Conservation (phyloP, 2,888 invertebrate species). For the Amphimallon solstitiale region DNA sequence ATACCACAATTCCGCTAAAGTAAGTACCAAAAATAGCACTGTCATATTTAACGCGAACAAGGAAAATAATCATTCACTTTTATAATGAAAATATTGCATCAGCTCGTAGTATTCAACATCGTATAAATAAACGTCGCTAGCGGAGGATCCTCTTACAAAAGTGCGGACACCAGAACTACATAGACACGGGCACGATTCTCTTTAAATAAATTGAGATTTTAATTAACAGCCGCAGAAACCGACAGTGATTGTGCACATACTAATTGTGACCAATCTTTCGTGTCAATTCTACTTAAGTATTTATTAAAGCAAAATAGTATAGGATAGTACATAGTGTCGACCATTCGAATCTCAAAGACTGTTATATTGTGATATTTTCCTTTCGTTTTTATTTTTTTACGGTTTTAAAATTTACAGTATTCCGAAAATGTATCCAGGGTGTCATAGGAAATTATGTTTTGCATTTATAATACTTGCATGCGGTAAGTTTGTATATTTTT, state of each 20-base stretch:
- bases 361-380: conserved; percentile 22
- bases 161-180: conserved; percentile 16
- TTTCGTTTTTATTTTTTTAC: conserved; percentile 5
- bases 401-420: conserved; percentile 32
- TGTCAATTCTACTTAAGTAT: too few species aligned
- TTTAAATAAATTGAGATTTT: too few species aligned
- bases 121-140: conserved; percentile 18
- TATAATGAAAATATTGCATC: conserved; percentile 24
- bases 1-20: neutral
- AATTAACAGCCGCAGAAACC: too few species aligned
- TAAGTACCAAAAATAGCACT: conserved; percentile 25
- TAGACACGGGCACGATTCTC: neutral
- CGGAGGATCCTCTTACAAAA: conserved; percentile 1
- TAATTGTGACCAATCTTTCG: too few species aligned
- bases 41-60: conserved; percentile 22
- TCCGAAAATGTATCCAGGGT: conserved; percentile 29
- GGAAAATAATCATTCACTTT: conserved; percentile 15
- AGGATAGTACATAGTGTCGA: conserved; percentile 18
- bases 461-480: conserved; percentile 21
- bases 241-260: too few species aligned
- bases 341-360: conserved; percentile 23
- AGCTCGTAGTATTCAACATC: conserved; percentile 2
- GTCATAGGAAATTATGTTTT: conserved; percentile 28
- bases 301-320: too few species aligned
- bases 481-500: conserved; percentile 20